phyloP scores from a whole-genome alignment of 2,113 vertebrate species.

The Hemibagrus wyckioides region DNA sequence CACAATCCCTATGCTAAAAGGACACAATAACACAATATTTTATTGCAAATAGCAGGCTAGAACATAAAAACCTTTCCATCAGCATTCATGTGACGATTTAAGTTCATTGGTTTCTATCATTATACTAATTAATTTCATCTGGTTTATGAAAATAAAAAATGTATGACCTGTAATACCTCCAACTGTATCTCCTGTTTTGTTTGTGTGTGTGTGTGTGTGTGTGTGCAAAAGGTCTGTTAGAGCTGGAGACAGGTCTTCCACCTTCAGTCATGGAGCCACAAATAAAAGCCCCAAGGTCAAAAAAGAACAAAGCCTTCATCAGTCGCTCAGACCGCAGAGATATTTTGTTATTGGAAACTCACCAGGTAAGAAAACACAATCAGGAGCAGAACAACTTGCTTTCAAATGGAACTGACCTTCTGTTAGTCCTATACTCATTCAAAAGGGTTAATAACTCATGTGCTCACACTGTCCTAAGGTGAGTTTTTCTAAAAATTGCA shows the following conservation, averaged over 20 bases:
- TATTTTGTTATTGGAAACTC: constrained; percentile 71
- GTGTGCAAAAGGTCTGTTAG: constrained; percentile 74
- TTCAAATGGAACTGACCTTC: neutral
- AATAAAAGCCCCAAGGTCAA: constrained; percentile 68
- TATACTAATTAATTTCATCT: neutral
- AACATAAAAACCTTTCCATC: neutral
- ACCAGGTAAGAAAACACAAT: constrained; percentile 75
- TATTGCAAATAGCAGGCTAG: neutral
- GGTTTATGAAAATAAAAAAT: neutral
- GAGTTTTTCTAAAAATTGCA: neutral
- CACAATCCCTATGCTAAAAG: neutral
- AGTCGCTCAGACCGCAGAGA: constrained; percentile 69
- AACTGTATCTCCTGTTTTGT: neutral
- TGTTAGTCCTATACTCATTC: neutral
- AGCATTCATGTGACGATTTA: neutral
- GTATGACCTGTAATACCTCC: neutral
- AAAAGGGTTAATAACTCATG: neutral
- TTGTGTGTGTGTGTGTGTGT: neutral
- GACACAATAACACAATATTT: neutral
- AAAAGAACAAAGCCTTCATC: constrained; percentile 63
- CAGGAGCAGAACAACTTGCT: neutral
- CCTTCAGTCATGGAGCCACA: constrained; percentile 67
- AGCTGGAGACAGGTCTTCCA: constrained; percentile 77
- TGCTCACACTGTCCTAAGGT: neutral
- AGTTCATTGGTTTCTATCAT: neutral